Evolutionary conservation across 2,888 invertebrate species (phyloP).

Genomic region (Drosophila picticornis): DNA sequence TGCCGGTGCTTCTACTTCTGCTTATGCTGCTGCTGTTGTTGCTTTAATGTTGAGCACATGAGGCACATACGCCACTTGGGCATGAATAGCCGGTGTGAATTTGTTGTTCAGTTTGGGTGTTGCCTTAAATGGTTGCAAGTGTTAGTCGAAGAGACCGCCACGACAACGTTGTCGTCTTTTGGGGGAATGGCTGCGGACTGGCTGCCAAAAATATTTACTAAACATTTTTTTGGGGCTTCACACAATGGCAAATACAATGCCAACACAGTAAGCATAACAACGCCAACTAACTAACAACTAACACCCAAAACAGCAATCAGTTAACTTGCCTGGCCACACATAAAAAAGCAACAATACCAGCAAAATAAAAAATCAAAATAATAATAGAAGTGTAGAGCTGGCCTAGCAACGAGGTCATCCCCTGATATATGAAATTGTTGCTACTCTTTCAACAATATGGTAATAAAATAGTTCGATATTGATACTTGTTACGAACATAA

Average conservation of each 20-base stretch:
- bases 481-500: neutral
- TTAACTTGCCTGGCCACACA: conserved; percentile 49
- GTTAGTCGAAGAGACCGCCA: conserved; percentile 18
- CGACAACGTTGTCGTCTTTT: conserved; percentile 12
- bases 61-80: conserved; percentile 56
- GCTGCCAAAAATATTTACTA: conserved; percentile 9
- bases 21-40: conserved; percentile 5
- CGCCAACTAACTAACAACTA: conserved; percentile 56
- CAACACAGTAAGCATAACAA: conserved; percentile 33
- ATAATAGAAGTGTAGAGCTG: neutral
- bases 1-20: neutral
- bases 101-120: conserved; percentile 12
- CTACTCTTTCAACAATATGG: neutral
- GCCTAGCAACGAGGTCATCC: neutral
- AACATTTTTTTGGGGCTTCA: neutral
- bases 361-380: neutral
- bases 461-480: neutral
- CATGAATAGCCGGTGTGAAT: conserved; percentile 47
- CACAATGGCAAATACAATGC: conserved; percentile 13
- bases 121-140: conserved; percentile 20
- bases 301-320: conserved; percentile 65
- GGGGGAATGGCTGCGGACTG: neutral
- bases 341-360: conserved; percentile 2
- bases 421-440: neutral
- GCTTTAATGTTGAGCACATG: conserved; percentile 54